Base-by-base conservation (phyloP, 1,140 invertebrate genomes). In the Macrosteles quadrilineatus region DNA sequence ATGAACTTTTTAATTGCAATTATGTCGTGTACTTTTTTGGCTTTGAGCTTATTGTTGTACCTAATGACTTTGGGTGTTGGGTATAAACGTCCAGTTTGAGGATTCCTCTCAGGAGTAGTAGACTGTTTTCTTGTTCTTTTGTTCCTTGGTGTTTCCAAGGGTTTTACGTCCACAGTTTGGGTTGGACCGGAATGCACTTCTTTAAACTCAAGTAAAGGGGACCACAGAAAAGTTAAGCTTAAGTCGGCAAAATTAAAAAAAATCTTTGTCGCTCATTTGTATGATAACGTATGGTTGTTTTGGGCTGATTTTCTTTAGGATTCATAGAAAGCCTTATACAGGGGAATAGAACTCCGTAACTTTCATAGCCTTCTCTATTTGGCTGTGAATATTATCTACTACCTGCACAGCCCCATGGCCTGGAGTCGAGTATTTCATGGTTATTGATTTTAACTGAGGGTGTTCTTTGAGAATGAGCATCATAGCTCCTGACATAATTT, bases 341-440 rank as follows among this genome's bases (percentile, higher is more conserved):
- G 67, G 67, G 4, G 47, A 57, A 30, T 57, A 68, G 50, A 68
- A 57, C 27, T 57, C 47, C 1, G 6, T 25, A 36, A 70, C 72
- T 23, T 50, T 69, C 50, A 76, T 66, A 17, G 68, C 53, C 50
- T 71, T 74, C 74, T 77, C 75, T 43, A 76, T 76, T 21, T 17
- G 30, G 50, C 70, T 75, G 55, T 77, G 76, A 1, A 73, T 71
- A 45, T 66, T 25, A 68, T 77, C 76, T n/a, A 75, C 71, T 69
- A 77, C 76, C 59, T 78, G 76, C 9, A 75, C 47, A 65, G 68
- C 71, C 14, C 72, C 73, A 63, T 78, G 75, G 19, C 75, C 76
- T 12, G 77, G 74, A 31, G 65, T 65, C 30, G 74, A 76, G 72
- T 72, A 78, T 71, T 77, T 77, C 71, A 76, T 71, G 21, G 65